Evolutionary conservation across 2,113 vertebrate species (phyloP).

Genomic region (Amblyornis subalaris): DNA sequence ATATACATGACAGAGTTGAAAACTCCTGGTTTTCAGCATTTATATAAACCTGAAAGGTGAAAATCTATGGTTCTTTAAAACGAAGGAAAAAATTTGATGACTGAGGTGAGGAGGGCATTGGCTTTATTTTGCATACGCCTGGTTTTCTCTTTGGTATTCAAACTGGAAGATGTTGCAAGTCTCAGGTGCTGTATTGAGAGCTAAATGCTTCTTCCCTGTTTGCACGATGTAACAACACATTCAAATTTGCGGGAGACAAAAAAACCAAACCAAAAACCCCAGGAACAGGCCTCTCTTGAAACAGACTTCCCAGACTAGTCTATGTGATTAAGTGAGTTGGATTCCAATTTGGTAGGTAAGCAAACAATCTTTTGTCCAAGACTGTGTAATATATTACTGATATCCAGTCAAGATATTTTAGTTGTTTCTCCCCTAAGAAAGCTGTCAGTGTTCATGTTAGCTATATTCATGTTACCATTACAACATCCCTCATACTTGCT

Average conservation of each 20-base stretch:
- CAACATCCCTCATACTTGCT: not conserved
- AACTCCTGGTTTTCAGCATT: not conserved
- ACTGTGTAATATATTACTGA: conserved; percentile 50
- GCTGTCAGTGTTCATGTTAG: not conserved
- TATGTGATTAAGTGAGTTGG: conserved; percentile 36
- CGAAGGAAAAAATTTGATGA: not conserved
- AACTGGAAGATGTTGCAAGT: not conserved
- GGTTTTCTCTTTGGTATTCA: conserved; percentile 1
- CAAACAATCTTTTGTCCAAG: conserved; percentile 48
- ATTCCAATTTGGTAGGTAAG: conserved; percentile 49
- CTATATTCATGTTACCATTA: not conserved
- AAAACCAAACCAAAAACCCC: not conserved
- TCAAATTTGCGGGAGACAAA: not conserved
- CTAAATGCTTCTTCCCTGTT: conserved; percentile 5
- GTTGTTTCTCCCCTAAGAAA: conserved; percentile 58
- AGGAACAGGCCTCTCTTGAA: conserved; percentile 47
- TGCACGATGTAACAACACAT: conserved; percentile 7
- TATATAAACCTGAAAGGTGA: not conserved
- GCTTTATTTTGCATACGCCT: not conserved
- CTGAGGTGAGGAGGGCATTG: not conserved
- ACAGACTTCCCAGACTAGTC: conserved; percentile 29
- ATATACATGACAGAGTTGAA: not conserved
- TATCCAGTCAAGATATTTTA: conserved; percentile 63
- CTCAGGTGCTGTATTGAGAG: not conserved
- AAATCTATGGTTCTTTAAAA: not conserved